phyloP scores from a whole-genome alignment of 2,113 vertebrate species.

The Pollachius pollachius region DNA sequence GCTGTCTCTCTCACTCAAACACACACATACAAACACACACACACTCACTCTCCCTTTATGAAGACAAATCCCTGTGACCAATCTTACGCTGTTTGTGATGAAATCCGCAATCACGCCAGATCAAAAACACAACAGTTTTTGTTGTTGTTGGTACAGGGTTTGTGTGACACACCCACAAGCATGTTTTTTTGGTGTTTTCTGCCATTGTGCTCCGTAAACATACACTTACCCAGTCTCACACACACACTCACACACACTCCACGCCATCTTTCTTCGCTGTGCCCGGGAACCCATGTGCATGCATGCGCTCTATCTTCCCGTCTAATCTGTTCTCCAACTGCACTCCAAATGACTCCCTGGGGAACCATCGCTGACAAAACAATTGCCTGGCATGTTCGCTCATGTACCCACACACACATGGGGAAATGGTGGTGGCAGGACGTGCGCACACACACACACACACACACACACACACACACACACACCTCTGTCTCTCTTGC shows the following conservation, averaged over 20 bases:
- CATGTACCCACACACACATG: conserved; percentile 7
- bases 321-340: conserved; percentile 60
- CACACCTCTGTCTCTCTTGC: not conserved
- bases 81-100: conserved; percentile 32
- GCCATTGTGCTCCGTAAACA: conserved; percentile 65
- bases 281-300: conserved; percentile 50
- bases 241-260: conserved; percentile 56
- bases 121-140: conserved; percentile 30
- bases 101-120: conserved; percentile 47
- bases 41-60: conserved; percentile 12
- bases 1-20: not conserved
- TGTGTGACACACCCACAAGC: conserved; percentile 48
- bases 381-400: conserved; percentile 21
- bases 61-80: conserved; percentile 38
- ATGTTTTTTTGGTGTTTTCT: conserved; percentile 53
- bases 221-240: conserved; percentile 57
- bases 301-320: conserved; percentile 58
- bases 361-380: conserved; percentile 60
- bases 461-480: conserved; percentile 14
- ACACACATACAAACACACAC: not conserved
- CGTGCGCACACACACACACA: conserved; percentile 1
- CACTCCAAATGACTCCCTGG: conserved; percentile 55
- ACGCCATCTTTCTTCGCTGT: conserved; percentile 16
- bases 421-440: conserved; percentile 2
- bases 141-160: conserved; percentile 5